Conservation (phyloP, 2,113 vertebrate species). For the Tinamus guttatus region DNA sequence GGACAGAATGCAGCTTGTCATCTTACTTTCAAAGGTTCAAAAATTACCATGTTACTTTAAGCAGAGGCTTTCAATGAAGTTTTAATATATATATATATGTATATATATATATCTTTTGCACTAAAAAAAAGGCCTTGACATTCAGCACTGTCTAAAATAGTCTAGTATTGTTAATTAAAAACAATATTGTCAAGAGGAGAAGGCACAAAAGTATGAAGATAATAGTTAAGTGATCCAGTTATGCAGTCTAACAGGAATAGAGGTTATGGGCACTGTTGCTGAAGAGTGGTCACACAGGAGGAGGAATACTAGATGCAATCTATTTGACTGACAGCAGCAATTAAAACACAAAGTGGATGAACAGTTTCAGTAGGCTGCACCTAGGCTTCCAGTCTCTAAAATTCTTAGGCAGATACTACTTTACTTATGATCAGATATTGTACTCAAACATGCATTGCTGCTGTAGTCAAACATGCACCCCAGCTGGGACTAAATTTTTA, state of each 20-base stretch:
- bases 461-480: too few relatives aligned
- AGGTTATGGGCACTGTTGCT: background rate
- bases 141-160: background rate
- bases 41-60: background rate
- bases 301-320: background rate
- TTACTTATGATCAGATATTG: background rate
- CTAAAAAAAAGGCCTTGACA: background rate
- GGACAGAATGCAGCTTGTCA: background rate
- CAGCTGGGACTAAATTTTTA: background rate
- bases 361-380: background rate
- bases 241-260: background rate
- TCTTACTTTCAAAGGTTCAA: background rate
- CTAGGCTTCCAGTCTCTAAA: background rate
- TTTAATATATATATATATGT: too few relatives aligned
- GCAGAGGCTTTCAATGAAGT: background rate
- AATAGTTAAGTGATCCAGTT: background rate
- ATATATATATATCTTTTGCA: background rate
- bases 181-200: background rate
- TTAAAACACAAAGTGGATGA: background rate
- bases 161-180: background rate
- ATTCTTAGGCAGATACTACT: background rate
- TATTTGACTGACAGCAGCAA: background rate
- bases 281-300: background rate
- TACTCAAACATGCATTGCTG: background rate
- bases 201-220: background rate